Conservation (phyloP, 2,113 vertebrate species). For the Thoracochromis brauschi region DNA sequence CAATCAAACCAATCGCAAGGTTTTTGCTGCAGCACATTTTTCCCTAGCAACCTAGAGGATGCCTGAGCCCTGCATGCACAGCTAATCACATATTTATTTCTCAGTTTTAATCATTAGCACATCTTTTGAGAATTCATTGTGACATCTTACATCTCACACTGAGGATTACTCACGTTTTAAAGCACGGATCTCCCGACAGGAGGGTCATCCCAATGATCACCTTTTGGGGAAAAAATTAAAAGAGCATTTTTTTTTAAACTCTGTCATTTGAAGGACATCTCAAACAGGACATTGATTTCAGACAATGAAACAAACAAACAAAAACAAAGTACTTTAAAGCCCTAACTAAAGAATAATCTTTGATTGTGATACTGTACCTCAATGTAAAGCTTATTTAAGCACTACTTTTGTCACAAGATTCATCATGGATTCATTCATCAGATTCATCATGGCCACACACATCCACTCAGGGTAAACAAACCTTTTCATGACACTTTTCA, state of each 20-base stretch:
- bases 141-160: background rate
- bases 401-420: background rate
- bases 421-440: background rate
- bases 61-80: background rate
- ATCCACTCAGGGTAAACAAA: background rate
- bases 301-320: background rate
- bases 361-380: background rate
- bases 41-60: background rate
- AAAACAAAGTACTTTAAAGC: background rate
- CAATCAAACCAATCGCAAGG: accelerated
- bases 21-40: background rate
- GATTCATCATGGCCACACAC: background rate
- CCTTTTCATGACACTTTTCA: background rate
- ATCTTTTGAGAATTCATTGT: background rate
- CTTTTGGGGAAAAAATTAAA: slow-evolving; percentile 33
- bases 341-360: background rate
- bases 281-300: accelerated
- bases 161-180: slow-evolving; percentile 84
- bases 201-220: slow-evolving; percentile 96
- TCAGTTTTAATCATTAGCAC: background rate
- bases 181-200: slow-evolving; percentile 95
- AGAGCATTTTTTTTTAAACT: background rate
- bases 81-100: background rate
- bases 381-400: background rate
- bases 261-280: background rate